phyloP scores from a whole-genome alignment of 2,888 invertebrate species.

The Hirtodrosophila trivittata region DNA sequence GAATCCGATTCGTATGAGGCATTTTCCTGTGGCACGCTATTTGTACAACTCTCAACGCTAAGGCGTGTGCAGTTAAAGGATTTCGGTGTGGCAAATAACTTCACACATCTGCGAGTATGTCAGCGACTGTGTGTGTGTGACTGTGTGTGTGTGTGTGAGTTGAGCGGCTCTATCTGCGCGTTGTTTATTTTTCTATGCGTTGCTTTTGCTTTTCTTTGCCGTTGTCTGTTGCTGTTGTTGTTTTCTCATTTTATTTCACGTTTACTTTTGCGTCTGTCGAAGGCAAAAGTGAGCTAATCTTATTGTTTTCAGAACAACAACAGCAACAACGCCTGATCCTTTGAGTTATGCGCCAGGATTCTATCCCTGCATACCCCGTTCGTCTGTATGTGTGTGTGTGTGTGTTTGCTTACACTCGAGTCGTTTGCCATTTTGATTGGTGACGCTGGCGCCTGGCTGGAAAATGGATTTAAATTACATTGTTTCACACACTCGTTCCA shows the following conservation, averaged over 20 bases:
- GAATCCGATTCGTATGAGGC: constrained; percentile 28
- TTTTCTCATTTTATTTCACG: constrained; percentile 73
- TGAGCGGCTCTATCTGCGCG: constrained; percentile 41
- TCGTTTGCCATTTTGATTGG: constrained; percentile 78
- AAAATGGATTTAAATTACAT: constrained; percentile 83
- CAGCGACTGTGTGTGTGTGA: constrained; percentile 16
- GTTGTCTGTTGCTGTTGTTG: constrained; percentile 31
- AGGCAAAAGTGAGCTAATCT: constrained; percentile 76
- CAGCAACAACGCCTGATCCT: constrained; percentile 64
- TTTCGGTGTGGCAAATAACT: constrained; percentile 70
- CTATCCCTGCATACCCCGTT: constrained; percentile 10
- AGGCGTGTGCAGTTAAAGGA: constrained; percentile 77
- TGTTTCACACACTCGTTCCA: constrained; percentile 65
- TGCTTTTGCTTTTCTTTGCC: constrained; percentile 68
- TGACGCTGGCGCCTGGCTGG: constrained; percentile 70
- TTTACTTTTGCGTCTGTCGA: constrained; percentile 59
- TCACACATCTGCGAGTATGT: constrained; percentile 37
- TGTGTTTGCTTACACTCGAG: constrained; percentile 38
- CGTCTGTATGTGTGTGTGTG: constrained; percentile 4
- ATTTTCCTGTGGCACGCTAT: constrained; percentile 60
- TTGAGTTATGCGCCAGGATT: constrained; percentile 70
- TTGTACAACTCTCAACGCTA: constrained; percentile 69
- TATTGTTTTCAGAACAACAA: constrained; percentile 74
- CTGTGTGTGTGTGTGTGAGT: constrained; percentile 19
- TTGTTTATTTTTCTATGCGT: constrained; percentile 76